Percentiles rank a stretch among this genome's conserved stretches.
These are phyloP conservation scores for Cheilosia vernalis DNA, from an alignment of 2,888 invertebrate species.

Conservation along the genomic window DNA sequence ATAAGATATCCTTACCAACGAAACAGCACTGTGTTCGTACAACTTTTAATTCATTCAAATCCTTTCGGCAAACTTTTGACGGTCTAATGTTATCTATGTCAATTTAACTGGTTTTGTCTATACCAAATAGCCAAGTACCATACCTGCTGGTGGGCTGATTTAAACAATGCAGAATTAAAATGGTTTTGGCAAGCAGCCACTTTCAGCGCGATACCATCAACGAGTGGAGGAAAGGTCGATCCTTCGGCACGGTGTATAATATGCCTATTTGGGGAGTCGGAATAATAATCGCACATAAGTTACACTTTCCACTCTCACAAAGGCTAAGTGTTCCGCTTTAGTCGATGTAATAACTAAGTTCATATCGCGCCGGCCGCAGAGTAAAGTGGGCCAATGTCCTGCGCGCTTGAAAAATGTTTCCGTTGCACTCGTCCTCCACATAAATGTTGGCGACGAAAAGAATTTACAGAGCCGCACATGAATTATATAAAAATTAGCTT, in stretches of 20 bases:
- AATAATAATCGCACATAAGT: slow-evolving; percentile 9
- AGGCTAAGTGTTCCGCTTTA: slow-evolving; percentile 10
- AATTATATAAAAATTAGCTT: slow-evolving; percentile 38
- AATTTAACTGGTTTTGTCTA: slow-evolving; percentile 42
- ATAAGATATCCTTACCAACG: slow-evolving; percentile 47
- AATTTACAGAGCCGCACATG: slow-evolving; percentile 11
- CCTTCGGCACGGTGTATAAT: slow-evolving; percentile 17
- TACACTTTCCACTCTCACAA: not conserved
- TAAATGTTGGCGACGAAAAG: not conserved
- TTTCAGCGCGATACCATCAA: slow-evolving; percentile 37
- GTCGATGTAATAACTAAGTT: slow-evolving; percentile 1
- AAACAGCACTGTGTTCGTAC: slow-evolving; percentile 17
- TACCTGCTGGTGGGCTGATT: slow-evolving; percentile 31
- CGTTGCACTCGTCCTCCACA: slow-evolving; percentile 12
- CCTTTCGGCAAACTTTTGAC: slow-evolving; percentile 36
- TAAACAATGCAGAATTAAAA: slow-evolving; percentile 67
- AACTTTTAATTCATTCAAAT: slow-evolving; percentile 44
- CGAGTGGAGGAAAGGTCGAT: slow-evolving; percentile 36
- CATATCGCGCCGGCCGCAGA: not conserved
- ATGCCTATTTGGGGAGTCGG: slow-evolving; percentile 14
- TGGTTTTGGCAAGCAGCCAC: slow-evolving; percentile 65
- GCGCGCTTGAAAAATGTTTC: slow-evolving; percentile 14
- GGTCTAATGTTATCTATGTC: slow-evolving; percentile 60
- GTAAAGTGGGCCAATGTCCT: slow-evolving; percentile 17
- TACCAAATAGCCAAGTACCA: slow-evolving; percentile 39